Evolutionary conservation across 2,888 invertebrate species (phyloP).

Genomic region (Polydesmus complanatus): DNA sequence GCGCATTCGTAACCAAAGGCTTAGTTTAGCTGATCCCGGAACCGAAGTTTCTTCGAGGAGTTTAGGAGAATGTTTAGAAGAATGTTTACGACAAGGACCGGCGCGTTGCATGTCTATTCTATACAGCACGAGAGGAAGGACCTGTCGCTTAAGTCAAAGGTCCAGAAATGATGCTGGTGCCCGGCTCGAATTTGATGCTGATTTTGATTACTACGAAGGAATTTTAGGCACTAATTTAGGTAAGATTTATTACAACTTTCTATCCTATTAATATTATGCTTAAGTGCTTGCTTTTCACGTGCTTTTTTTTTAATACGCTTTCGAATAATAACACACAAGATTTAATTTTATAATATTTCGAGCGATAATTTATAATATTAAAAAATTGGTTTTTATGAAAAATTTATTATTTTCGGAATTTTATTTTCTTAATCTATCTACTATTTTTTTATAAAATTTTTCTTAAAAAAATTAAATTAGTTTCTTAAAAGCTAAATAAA

Average conservation of each 20-base stretch:
- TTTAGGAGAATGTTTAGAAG: conserved; percentile 76
- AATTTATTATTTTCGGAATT: too few relatives aligned
- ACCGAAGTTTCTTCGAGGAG: conserved; percentile 69
- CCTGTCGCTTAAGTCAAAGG: conserved; percentile 60
- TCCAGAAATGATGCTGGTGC: conserved; percentile 64
- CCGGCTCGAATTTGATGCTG: conserved; percentile 75
- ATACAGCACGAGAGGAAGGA: conserved; percentile 70
- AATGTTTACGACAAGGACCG: conserved; percentile 69
- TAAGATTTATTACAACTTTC: too few relatives aligned
- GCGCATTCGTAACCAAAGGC: conserved; percentile 14
- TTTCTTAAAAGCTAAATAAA: too few relatives aligned
- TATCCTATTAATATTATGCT: too few relatives aligned
- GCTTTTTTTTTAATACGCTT: background rate
- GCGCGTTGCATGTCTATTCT: conserved; percentile 80
- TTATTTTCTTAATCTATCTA: too few relatives aligned
- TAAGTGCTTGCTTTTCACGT: background rate
- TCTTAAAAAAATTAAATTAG: too few relatives aligned
- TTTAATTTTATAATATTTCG: too few relatives aligned
- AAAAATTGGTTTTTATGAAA: too few relatives aligned
- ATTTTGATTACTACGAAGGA: conserved; percentile 86
- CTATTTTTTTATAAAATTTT: too few relatives aligned
- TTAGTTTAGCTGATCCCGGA: conserved; percentile 7
- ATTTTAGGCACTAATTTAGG: conserved; percentile 53
- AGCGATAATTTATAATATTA: too few relatives aligned
- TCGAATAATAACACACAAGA: too few relatives aligned